These are phyloP conservation scores for Acipenser ruthenus DNA, from an alignment of 2,797 vertebrate species.

Conservation along the genomic window DNA sequence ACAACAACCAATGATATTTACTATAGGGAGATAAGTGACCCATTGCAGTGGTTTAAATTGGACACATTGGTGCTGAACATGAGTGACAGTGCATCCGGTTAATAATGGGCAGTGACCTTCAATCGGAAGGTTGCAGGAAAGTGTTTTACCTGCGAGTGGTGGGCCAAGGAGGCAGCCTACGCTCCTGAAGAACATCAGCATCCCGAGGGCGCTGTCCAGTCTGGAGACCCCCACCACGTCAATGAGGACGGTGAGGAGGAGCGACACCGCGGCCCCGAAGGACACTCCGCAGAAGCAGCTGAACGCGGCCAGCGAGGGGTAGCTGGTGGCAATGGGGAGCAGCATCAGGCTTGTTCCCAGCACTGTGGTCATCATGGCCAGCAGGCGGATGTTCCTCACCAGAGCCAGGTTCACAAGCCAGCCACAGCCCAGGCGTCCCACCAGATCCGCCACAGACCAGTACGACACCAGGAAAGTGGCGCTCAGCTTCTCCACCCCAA, in stretches of 20 bases:
- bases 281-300: slow-evolving; percentile 46
- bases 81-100: too few species aligned
- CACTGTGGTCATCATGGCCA: slow-evolving; percentile 36
- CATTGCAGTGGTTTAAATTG: too few species aligned
- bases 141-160: slow-evolving; percentile 44
- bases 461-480: slow-evolving; percentile 43
- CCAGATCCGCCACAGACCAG: slow-evolving; percentile 44
- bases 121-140: too few species aligned
- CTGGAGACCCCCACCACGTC: slow-evolving; percentile 49
- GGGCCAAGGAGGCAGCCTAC: slow-evolving; percentile 45
- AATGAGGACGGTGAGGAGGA: slow-evolving; percentile 50
- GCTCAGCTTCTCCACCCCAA: slow-evolving; percentile 45
- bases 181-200: slow-evolving; percentile 56
- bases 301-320: slow-evolving; percentile 39
- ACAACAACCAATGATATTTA: too few species aligned
- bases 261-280: slow-evolving; percentile 49
- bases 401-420: slow-evolving; percentile 50
- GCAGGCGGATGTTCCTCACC: slow-evolving; percentile 51
- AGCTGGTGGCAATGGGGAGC: slow-evolving; percentile 42
- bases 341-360: slow-evolving; percentile 44
- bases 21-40: too few species aligned
- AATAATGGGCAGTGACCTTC: too few species aligned
- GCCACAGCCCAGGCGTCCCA: slow-evolving; percentile 46
- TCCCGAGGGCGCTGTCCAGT: slow-evolving; percentile 48
- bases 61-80: too few species aligned